phyloP scores from a whole-genome alignment of 2,797 vertebrate species.

The Remorina albescens region DNA sequence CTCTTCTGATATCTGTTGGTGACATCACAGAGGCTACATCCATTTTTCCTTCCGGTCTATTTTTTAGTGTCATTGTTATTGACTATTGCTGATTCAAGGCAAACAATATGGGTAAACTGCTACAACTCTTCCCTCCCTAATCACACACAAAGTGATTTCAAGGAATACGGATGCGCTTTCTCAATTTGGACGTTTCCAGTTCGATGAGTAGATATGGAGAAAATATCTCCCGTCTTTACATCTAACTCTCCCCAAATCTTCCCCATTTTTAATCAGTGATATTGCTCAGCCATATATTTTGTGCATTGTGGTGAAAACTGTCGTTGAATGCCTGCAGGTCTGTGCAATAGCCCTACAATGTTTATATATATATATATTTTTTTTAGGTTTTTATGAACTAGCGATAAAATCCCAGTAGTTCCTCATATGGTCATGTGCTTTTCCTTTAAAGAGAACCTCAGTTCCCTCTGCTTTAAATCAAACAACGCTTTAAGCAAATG shows the following conservation, averaged over 20 bases:
- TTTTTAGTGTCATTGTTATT: background rate
- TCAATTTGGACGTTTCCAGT: background rate
- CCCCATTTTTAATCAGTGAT: background rate
- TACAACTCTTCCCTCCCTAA: background rate
- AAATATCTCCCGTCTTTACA: background rate
- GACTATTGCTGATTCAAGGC: background rate
- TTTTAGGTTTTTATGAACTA: constrained; percentile 7
- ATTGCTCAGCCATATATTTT: background rate
- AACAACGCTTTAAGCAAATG: constrained; percentile 14
- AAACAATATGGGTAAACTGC: background rate
- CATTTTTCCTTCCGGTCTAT: too few relatives aligned
- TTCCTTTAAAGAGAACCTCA: constrained; percentile 9
- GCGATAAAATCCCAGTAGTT: constrained; percentile 4
- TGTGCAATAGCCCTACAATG: background rate
- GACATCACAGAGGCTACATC: too few relatives aligned
- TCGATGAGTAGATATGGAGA: background rate
- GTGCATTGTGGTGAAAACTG: constrained; percentile 5
- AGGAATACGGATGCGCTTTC: background rate
- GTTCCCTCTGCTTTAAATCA: constrained; percentile 11
- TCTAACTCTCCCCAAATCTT: background rate
- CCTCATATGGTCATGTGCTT: background rate
- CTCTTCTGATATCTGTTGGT: too few relatives aligned
- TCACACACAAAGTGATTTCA: background rate
- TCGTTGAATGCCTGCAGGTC: background rate
- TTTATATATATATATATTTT: background rate